Evolutionary conservation across 2,888 invertebrate genomes (phyloP), one percentile per base, ranked within the genome.

Genomic region (Drosophila emarginata): DNA sequence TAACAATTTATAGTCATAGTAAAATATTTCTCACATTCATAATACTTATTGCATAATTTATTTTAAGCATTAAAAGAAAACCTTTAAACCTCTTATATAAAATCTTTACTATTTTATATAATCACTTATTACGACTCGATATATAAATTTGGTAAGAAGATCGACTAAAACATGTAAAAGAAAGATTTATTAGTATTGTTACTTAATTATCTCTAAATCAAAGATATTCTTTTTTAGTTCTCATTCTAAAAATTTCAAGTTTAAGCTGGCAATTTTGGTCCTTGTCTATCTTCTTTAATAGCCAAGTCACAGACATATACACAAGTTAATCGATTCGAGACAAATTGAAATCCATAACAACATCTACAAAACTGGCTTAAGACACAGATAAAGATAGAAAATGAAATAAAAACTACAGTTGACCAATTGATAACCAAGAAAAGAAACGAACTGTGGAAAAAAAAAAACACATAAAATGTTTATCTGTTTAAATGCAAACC

Each of bases 401-500:
- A 15, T 14, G n/a, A 57, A 66, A 66, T 65, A 72, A 72, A 71
- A 61, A 70, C 64, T 63, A 45, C 45, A 45, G 18, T 56, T 63
- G 71, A 53, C 59, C 66, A 65, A 76, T 72, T 76, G 83, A 85
- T 87, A 87, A 85, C 59, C 72, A 67, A 50, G 65, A 26, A 69
- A 69, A 61, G 78, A 67, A 74, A 67, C 53, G 62, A 62, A 37
- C 28, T n/a, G n/a, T n/a, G n/a, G n/a, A n/a, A n/a, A 5, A 28
- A 5, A 28, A 28, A 28, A 28, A 28, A 28, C 15, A 39, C 61
- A 52, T 52, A 70, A 80, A 65, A 76, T 67, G 72, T 73, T 87
- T 85, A 87, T 83, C 86, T 75, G 61, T 58, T 45, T 66, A 64
- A 74, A 73, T 76, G 79, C 76, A 79, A 79, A 77, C 54, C 45